Base-by-base conservation (phyloP, 1,140 invertebrate species). In the Drosophila novamexicana region DNA sequence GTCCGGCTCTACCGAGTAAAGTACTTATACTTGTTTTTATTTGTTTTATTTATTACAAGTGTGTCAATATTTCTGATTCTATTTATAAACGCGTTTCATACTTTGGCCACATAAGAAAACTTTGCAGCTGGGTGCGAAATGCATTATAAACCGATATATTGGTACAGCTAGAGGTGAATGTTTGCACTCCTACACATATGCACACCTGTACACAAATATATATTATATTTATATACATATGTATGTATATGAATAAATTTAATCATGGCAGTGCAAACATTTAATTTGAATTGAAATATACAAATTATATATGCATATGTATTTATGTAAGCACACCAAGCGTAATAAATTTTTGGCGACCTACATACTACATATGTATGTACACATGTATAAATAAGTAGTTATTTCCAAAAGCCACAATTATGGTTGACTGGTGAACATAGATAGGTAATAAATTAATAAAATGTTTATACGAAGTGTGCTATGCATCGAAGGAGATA, bases 91-190 rank as follows among this genome's bases (percentile, higher is more conserved):
- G 8, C 22, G 9, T 50, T 34, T 14, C 4, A 34, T 12, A 14
- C 18, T 4, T 14, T n/a, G 7, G 4, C 53, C 16, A 39, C 18
- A 61, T 36, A 7, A 16, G 14, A n/a, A 59, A 34, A 59, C 40
- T 47, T 61, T 45, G 44, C 58, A 61, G 14, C 58, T 49, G 58
- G 16, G 58, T 61, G 58, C 4, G 14, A 61, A 59, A 44, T 34
- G 9, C 22, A 29, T 29, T 29, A 29, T 29, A 5, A 29, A 5
- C 22, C 22, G 22, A 29, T 29, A 29, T 4, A 29, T 29, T 29
- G 22, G 22, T 29, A 29, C 4, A 29, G 22, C 22, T 29, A 0
- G 4, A 29, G 22, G 22, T 5, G 22, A 29, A 29, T 29, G 22
- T 29, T 29, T 29, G 22, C 22, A 5, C 22, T 29, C 3, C 5